Percentiles rank a stretch among this genome's conserved stretches.
Evolutionary conservation across 2,797 vertebrate genomes (phyloP).

Genomic region (Crenichthys baileyi): DNA sequence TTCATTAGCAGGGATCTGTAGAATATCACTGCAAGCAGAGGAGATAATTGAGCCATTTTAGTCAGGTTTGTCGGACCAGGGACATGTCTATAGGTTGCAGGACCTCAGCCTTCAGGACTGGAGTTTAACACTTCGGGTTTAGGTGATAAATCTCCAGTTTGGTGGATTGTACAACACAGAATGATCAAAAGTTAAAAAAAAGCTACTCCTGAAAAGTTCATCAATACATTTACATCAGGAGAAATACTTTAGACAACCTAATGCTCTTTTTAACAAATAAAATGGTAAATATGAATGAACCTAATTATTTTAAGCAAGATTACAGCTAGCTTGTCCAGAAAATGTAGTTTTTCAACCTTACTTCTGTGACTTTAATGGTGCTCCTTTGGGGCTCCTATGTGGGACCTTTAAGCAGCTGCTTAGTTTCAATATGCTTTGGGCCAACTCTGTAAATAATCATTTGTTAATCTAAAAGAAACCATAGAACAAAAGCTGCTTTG

Average conservation of each 20-base stretch:
- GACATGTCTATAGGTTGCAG: background rate
- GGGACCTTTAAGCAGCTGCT: background rate
- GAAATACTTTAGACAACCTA: no score
- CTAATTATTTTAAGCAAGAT: background rate
- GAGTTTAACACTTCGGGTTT: no score
- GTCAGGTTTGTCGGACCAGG: background rate
- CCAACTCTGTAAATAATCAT: background rate
- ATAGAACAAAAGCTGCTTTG: background rate
- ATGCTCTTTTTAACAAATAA: no score
- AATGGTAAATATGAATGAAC: no score
- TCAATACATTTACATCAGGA: no score
- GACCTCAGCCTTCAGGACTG: no score
- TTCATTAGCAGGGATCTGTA: background rate
- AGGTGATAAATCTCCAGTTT: no score
- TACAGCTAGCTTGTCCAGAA: background rate
- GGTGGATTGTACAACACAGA: no score
- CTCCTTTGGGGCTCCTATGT: background rate
- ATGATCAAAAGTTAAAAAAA: no score
- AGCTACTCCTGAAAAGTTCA: no score
- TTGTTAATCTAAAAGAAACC: background rate
- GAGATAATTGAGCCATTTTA: background rate
- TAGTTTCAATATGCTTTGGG: background rate
- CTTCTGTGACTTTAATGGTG: no score
- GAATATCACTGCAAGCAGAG: background rate
- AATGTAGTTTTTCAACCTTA: background rate